These are phyloP conservation scores for Nannobrachium achirus DNA, from an alignment of 2,113 vertebrate species.

Conservation along the genomic window DNA sequence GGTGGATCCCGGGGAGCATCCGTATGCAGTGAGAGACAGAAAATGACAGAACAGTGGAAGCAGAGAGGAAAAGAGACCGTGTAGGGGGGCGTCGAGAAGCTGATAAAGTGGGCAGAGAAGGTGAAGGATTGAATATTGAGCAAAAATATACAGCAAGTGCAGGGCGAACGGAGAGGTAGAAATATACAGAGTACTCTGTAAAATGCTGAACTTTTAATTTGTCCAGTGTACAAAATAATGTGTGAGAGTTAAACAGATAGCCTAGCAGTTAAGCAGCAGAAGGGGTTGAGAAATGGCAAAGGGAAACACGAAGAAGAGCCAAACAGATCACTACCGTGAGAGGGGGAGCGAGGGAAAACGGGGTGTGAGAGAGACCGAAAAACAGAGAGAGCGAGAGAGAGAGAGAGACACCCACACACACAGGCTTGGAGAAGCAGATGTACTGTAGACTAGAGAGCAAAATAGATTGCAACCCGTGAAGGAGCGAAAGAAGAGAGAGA, in stretches of 20 bases:
- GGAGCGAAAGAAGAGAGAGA: constrained; percentile 37
- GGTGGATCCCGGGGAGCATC: background rate
- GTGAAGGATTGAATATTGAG: background rate
- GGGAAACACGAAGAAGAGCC: background rate
- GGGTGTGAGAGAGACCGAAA: background rate
- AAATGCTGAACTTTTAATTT: too few relatives aligned
- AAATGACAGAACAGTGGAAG: background rate
- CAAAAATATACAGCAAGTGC: constrained; percentile 2
- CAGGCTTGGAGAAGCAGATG: background rate
- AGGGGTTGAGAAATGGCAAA: background rate
- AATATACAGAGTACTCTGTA: too few relatives aligned
- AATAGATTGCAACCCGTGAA: constrained; percentile 23
- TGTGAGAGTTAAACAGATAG: too few relatives aligned
- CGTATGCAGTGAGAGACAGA: background rate
- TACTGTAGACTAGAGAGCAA: constrained; percentile 19
- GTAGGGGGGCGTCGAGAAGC: constrained; percentile 5
- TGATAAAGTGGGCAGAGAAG: constrained; percentile 3
- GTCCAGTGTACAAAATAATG: too few relatives aligned
- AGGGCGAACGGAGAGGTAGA: too few relatives aligned
- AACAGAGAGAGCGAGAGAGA: constrained; percentile 3
- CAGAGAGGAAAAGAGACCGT: too few relatives aligned
- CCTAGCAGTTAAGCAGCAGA: too few relatives aligned
- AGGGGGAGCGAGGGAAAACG: background rate
- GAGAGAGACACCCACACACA: constrained; percentile 1
- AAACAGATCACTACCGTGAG: background rate